Conservation (phyloP, 2,797 vertebrate genomes). For the Staurois parvus region DNA sequence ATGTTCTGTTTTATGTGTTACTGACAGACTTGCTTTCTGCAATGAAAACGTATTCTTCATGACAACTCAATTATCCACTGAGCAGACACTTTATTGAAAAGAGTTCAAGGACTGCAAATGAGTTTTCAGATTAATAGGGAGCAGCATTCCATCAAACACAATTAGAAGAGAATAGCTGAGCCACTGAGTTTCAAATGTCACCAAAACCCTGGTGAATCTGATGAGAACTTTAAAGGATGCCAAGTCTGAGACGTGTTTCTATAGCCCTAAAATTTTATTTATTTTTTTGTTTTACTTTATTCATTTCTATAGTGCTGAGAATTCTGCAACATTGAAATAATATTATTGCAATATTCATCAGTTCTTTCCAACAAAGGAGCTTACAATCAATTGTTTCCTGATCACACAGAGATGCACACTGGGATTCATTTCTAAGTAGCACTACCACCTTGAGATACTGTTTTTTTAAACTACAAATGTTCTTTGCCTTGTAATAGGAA, state of each 20-base stretch:
- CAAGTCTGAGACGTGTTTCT: not conserved
- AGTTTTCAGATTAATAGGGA: constrained; percentile 39
- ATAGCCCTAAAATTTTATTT: not conserved
- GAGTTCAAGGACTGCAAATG: constrained; percentile 10
- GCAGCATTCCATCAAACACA: constrained; percentile 38
- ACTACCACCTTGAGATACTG: no score
- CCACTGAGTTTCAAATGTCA: constrained; percentile 38
- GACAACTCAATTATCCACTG: constrained; percentile 38
- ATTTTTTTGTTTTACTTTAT: not conserved
- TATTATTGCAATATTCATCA: not conserved
- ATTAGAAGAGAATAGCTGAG: constrained; percentile 34
- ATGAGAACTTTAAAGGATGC: constrained; percentile 12
- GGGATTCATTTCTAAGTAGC: not conserved
- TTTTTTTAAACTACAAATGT: no score
- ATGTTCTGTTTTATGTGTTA: not conserved
- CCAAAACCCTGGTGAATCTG: not conserved
- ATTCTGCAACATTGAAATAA: not conserved
- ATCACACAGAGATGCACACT: not conserved
- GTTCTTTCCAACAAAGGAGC: not conserved
- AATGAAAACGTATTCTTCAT: constrained; percentile 12
- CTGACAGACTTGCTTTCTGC: not conserved
- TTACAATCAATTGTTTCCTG: not conserved
- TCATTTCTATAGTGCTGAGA: not conserved
- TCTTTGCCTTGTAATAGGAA: no score
- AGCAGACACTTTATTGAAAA: constrained; percentile 31